Base-by-base conservation (phyloP, 2,113 vertebrate genomes). In the Syngnathoides biaculeatus region DNA sequence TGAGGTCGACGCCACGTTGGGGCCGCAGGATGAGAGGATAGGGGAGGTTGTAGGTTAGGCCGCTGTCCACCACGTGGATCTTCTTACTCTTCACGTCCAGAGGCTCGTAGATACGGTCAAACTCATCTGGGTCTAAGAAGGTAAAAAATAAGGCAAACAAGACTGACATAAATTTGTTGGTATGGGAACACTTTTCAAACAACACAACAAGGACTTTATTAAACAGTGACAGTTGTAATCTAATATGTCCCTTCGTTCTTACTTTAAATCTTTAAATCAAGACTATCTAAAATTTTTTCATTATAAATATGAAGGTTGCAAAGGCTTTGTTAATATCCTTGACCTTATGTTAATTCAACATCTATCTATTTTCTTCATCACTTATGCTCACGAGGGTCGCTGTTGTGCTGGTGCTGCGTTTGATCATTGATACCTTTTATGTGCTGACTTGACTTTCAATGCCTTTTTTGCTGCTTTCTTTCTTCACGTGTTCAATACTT, bases 41-140 rank as follows among this genome's bases (percentile, higher is more conserved):
- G 0, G 97, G 97, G 14, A 98, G 91, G 88, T 98, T 99, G 74
- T 95, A 98, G 0, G 96, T 98, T 78, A 99, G 92, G 27, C 97
- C 97, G 0, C 97, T 98, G 91, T 98, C 97, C 67, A 99, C 97
- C 0, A 99, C 85, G 0, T 99, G 97, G 75, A 99, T 99, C 91
- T 98, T 99, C 79, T 95, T 98, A 82, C 97, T 98, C 86, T 98
- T 98, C 74, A 99, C 97, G 55, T 98, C 97, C 73, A 99, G 81
- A 2, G 97, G 97, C 75, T 99, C 97, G 8, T 98, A 97, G 75
- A 99, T 99, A 52, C 87, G 93, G 60, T 95, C 96, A 90, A 99
- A 99, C 79, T 99, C 97, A 35, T 98, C 94, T 11, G 96, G 97
- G 86, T 98, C 97, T 99, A 81, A 0, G 39, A 72, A 53, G 66